A percentile compares a stretch with the other conserved stretches of the same genome.
Conservation (phyloP, 92 coral and sea anemone genomes). For the Epizoanthus scotinus region DNA sequence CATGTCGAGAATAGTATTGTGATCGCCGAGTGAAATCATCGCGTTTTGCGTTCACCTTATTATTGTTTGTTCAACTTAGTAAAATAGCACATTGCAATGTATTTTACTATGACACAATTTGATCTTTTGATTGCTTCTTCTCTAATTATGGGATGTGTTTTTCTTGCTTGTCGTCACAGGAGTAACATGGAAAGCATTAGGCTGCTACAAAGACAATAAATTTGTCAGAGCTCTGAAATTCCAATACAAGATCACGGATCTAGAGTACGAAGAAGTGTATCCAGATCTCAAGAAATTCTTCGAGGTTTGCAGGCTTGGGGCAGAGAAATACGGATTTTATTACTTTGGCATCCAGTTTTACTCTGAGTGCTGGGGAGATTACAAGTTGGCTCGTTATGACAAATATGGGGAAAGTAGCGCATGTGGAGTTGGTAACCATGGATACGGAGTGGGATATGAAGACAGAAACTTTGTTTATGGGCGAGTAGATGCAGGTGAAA, state of each 20-base stretch:
- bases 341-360: constrained; percentile 23
- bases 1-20: too few relatives aligned
- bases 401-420: constrained; percentile 9
- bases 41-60: too few relatives aligned
- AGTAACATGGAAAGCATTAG: too few relatives aligned
- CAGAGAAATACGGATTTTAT: constrained; percentile 4
- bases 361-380: constrained; percentile 24
- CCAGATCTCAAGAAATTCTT: constrained; percentile 23
- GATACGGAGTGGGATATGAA: constrained; percentile 15
- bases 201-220: too few relatives aligned
- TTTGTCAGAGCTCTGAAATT: too few relatives aligned
- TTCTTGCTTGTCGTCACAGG: too few relatives aligned
- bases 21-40: too few relatives aligned
- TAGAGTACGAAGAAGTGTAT: neutral
- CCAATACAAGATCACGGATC: neutral
- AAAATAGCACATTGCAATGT: too few relatives aligned
- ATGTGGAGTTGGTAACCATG: constrained; percentile 11
- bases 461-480: constrained; percentile 10
- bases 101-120: too few relatives aligned
- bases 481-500: neutral
- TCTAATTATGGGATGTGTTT: too few relatives aligned
- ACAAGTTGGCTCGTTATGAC: constrained; percentile 1
- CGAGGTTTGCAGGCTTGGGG: constrained; percentile 6
- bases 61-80: too few relatives aligned
- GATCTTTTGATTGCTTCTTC: too few relatives aligned